Evolutionary conservation across 2,888 invertebrate species (phyloP).

Genomic region (Chrysopilus asiliformis): DNA sequence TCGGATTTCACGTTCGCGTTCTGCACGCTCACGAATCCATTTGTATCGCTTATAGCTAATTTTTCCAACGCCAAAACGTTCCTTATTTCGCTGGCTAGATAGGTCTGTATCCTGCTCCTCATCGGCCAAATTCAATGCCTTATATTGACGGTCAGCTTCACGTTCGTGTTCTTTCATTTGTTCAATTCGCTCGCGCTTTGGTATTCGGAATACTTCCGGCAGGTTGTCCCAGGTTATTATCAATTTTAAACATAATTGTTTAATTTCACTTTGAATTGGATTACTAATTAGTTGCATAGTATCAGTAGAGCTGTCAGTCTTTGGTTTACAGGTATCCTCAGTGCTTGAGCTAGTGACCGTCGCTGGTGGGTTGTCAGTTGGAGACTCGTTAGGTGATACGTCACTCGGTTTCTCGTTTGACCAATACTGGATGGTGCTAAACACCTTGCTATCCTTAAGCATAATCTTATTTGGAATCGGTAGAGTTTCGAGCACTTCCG

Average conservation of each 20-base stretch:
- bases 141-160: constrained; percentile 57
- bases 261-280: constrained; percentile 1
- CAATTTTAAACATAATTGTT: constrained; percentile 16
- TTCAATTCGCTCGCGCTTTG: constrained; percentile 84
- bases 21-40: constrained; percentile 2
- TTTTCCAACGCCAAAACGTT: constrained; percentile 9
- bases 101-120: constrained; percentile 19
- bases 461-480: constrained; percentile 90
- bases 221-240: constrained; percentile 27
- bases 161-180: constrained; percentile 92
- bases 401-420: constrained; percentile 32
- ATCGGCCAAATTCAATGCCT: constrained; percentile 20
- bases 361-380: constrained; percentile 11
- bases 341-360: constrained; percentile 21
- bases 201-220: constrained; percentile 65
- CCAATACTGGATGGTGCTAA: constrained; percentile 77
- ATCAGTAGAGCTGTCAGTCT: constrained; percentile 16
- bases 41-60: constrained; percentile 3
- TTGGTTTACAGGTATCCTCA: too few species aligned
- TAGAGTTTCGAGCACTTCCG: constrained; percentile 68
- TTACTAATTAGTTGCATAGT: constrained; percentile 1
- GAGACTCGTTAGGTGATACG: constrained; percentile 15
- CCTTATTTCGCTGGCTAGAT: constrained; percentile 4
- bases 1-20: not conserved
- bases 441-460: constrained; percentile 82